These are phyloP conservation scores for Tetragonisca angustula DNA, from an alignment of 2,888 invertebrate species.

Conservation along the genomic window DNA sequence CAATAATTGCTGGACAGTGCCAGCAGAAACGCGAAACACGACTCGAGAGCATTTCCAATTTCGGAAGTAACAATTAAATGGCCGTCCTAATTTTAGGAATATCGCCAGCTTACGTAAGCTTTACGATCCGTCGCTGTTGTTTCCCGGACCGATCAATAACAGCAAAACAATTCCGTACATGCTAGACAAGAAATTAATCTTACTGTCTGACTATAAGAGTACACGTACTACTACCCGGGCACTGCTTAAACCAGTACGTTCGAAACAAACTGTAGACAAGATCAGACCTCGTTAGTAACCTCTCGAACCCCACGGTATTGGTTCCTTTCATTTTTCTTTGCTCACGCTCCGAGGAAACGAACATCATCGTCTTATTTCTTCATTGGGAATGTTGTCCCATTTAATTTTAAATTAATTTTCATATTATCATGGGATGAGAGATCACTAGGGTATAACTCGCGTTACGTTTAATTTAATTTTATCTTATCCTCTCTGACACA, in stretches of 20 bases:
- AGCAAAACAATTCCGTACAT: constrained; percentile 45
- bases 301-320: neutral
- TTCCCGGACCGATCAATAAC: constrained; percentile 46
- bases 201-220: constrained; percentile 16
- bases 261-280: neutral
- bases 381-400: too few relatives aligned
- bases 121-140: constrained; percentile 35
- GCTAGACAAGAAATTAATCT: constrained; percentile 44
- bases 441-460: too few relatives aligned
- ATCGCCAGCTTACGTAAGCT: constrained; percentile 36
- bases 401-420: too few relatives aligned
- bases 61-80: constrained; percentile 26
- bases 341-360: neutral
- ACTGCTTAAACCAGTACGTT: neutral
- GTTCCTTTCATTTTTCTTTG: neutral
- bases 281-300: neutral
- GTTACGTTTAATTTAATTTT: too few relatives aligned
- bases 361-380: neutral
- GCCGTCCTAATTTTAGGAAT: constrained; percentile 45
- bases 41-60: constrained; percentile 2
- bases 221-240: neutral
- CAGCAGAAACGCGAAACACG: neutral
- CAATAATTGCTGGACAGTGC: neutral
- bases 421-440: too few relatives aligned
- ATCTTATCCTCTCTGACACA: too few relatives aligned